Conservation (phyloP, 2,797 vertebrate species). For the Chrosomus eos region DNA sequence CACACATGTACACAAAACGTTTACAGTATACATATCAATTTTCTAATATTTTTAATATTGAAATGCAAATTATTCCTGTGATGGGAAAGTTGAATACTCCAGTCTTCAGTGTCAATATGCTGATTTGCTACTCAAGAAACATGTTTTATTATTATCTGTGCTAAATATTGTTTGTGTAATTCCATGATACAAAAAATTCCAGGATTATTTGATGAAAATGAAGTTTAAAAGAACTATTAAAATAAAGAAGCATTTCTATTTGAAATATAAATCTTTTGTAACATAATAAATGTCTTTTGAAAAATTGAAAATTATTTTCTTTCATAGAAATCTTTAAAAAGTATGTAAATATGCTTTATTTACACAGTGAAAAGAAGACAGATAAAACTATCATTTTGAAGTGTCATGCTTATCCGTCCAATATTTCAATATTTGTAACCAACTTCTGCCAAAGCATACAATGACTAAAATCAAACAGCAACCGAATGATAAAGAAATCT, state of each 20-base stretch:
- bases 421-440: constrained; percentile 24
- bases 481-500: constrained; percentile 43
- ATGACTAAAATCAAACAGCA: constrained; percentile 24
- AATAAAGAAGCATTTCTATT: background rate
- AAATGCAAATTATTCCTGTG: background rate
- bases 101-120: background rate
- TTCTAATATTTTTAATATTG: background rate
- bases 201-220: background rate
- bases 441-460: constrained; percentile 52
- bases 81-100: background rate
- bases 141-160: background rate
- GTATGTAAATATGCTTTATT: background rate
- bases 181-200: background rate
- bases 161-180: background rate
- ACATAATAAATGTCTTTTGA: background rate
- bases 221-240: background rate
- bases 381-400: background rate
- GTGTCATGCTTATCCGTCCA: constrained; percentile 10
- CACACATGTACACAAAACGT: no score
- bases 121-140: background rate
- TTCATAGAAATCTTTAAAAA: background rate
- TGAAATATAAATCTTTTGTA: background rate
- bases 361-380: background rate
- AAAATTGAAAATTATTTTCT: no score
- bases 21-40: background rate